Conservation (phyloP, 2,113 vertebrate genomes). For the Agapornis roseicollis region DNA sequence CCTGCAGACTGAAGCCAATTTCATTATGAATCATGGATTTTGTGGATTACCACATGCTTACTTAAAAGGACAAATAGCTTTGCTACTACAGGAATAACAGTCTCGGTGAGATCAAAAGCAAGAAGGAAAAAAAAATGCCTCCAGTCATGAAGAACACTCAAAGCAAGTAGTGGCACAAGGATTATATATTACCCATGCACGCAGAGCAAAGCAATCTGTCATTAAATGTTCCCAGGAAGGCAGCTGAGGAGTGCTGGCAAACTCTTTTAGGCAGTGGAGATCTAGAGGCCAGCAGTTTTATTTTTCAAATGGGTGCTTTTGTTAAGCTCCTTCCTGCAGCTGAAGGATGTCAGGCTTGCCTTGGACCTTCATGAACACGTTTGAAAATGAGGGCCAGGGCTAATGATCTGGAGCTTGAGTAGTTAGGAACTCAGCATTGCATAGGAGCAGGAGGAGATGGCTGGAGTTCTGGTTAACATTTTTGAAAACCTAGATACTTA, state of each 20-base stretch:
- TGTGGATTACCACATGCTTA: conserved; percentile 63
- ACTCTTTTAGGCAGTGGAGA: background rate
- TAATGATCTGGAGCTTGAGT: background rate
- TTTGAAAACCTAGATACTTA: background rate
- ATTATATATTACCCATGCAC: conserved; percentile 24
- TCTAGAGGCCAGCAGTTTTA: background rate
- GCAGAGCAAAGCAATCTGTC: conserved; percentile 42
- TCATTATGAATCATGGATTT: conserved; percentile 64
- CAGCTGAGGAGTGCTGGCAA: background rate
- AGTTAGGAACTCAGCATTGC: background rate
- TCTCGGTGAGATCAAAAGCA: conserved; percentile 51
- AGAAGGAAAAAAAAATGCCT: conserved; percentile 34
- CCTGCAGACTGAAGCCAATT: conserved; percentile 62
- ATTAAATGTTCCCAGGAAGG: conserved; percentile 15
- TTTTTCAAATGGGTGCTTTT: background rate
- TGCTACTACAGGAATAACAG: conserved; percentile 61
- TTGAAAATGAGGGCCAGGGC: background rate
- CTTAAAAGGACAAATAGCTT: conserved; percentile 63
- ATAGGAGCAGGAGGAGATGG: background rate
- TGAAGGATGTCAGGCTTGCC: background rate
- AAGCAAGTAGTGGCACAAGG: conserved; percentile 45
- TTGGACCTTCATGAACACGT: background rate
- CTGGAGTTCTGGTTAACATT: background rate
- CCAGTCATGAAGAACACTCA: conserved; percentile 50
- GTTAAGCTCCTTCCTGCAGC: background rate